Evolutionary conservation across 2,888 invertebrate genomes (phyloP).

Genomic region (Drosophila meridionalis): DNA sequence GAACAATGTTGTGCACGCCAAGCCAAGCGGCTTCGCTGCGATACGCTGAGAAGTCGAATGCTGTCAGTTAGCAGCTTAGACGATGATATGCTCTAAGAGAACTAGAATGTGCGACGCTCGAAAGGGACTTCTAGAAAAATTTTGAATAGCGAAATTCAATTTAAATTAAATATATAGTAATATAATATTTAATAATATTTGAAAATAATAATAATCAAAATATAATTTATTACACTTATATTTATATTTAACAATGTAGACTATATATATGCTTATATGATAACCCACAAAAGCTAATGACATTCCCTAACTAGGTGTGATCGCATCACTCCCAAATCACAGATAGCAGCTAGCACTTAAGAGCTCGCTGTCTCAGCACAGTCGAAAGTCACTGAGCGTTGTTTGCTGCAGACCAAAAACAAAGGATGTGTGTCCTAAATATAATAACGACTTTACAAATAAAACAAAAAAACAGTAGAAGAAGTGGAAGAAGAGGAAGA

Average conservation of each 20-base stretch:
- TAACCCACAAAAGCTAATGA: not conserved
- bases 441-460: conserved; percentile 77
- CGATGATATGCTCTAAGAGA: conserved; percentile 21
- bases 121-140: not conserved
- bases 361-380: conserved; percentile 42
- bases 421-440: conserved; percentile 68
- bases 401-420: conserved; percentile 49
- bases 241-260: too few species aligned
- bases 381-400: conserved; percentile 12
- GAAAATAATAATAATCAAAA: too few species aligned
- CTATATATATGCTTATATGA: not conserved
- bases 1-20: conserved; percentile 30
- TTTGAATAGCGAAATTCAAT: not conserved
- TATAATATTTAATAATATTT: not conserved
- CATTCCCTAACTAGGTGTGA: not conserved
- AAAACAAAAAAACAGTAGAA: conserved; percentile 45
- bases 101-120: not conserved
- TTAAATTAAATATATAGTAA: not conserved
- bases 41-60: conserved; percentile 44
- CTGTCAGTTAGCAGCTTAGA: conserved; percentile 28
- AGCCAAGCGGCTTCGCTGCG: conserved; percentile 36
- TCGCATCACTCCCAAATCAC: conserved; percentile 22
- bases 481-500: conserved; percentile 17
- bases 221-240: too few species aligned
- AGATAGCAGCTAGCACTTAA: not conserved